Evolutionary conservation across 2,113 vertebrate genomes (phyloP).

Genomic region (Solea senegalensis): DNA sequence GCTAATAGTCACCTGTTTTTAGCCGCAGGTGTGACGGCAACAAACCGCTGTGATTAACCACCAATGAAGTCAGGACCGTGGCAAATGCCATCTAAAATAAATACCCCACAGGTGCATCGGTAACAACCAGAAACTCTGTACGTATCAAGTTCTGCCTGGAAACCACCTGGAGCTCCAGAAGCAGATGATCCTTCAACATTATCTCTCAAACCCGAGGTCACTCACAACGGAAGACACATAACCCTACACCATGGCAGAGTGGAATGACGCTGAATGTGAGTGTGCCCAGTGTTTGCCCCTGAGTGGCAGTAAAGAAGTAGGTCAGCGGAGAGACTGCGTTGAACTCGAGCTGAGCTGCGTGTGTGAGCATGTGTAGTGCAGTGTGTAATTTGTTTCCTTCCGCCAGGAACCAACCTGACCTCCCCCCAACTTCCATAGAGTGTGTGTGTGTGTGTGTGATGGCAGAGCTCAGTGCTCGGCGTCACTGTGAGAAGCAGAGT

Average conservation of each 20-base stretch:
- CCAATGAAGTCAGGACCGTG: constrained; percentile 24
- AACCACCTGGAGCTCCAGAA: constrained; percentile 52
- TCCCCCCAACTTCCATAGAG: constrained; percentile 51
- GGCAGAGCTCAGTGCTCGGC: constrained; percentile 36
- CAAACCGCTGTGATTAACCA: constrained; percentile 30
- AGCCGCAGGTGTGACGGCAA: constrained; percentile 57
- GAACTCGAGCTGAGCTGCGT: constrained; percentile 50
- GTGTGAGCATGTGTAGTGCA: constrained; percentile 37
- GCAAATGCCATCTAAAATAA: neutral
- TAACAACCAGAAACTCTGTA: constrained; percentile 11
- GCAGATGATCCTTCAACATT: neutral
- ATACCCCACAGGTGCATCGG: constrained; percentile 36
- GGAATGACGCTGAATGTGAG: constrained; percentile 1
- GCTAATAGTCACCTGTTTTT: constrained; percentile 38
- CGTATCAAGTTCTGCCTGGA: constrained; percentile 43
- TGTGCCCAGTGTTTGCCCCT: constrained; percentile 39
- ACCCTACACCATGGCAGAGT: constrained; percentile 26
- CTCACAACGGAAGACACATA: neutral
- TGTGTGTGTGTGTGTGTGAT: constrained; percentile 12
- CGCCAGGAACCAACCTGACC: constrained; percentile 63
- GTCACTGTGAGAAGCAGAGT: constrained; percentile 51
- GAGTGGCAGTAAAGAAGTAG: constrained; percentile 73
- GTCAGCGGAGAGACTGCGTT: constrained; percentile 70
- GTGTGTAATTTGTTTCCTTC: constrained; percentile 70
- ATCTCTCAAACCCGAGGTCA: neutral